Evolutionary conservation across 2,888 invertebrate species (phyloP), one percentile per base, ranked within the genome.

Genomic region (Mesodorylaimus sp.): DNA sequence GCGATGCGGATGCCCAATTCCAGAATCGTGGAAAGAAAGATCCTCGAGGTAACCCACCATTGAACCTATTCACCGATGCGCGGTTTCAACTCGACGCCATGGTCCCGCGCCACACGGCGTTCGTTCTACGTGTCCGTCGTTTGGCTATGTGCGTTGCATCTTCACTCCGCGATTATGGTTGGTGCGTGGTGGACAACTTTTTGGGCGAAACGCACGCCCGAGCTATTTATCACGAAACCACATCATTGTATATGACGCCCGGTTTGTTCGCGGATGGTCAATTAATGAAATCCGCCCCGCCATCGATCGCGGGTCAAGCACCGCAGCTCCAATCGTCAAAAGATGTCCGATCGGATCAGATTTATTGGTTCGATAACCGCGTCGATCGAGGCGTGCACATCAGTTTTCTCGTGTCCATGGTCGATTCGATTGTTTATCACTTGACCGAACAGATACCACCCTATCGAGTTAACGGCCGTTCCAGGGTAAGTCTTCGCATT

Each of bases 171-270:
- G 59, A 59, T 41, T 64, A 58, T 47, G 63, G 63, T 32, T 64
- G 63, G 63, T 56, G 60, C 1, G 60, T 61, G 13, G 58, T 62
- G 24, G 63, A 64, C 55, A 60, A 62, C 44, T 62, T 62, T 49
- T 54, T 64, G 32, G 62, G 62, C 19, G 16, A 16, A 3, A 25
- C 24, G n/a, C 48, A 52, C 32, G 16, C 26, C 37, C 3, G n/a
- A 2, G n/a, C 2, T 2, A 29, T 50, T 13, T 23, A 13, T 2
- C 3, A 10, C 27, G 50, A 50, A 2, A 13, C 38, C 5, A 10
- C n/a, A 21, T 2, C 13, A 3, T 16, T 16, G 5, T 37, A 37
- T 38, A 24, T 16, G 3, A 32, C 47, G 21, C 27, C 42, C 19
- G 28, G 48, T 27, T 5, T 26, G 3, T 51, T 48, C 36, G 3